Base-by-base conservation (phyloP, 2,888 invertebrate genomes). In the Papilio gigon region DNA sequence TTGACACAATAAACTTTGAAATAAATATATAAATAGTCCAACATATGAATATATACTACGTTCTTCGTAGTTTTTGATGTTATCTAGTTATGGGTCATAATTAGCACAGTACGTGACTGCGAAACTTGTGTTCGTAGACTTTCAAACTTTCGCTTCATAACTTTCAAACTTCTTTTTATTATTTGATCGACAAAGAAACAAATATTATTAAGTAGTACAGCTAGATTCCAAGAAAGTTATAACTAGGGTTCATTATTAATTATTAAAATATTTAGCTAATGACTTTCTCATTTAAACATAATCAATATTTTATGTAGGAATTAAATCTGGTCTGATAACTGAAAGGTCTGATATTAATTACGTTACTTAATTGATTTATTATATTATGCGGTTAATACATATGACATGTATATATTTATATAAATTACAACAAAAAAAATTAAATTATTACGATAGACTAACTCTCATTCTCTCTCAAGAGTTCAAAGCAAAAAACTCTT, bases 121-220 rank as follows among this genome's bases (percentile, higher is more conserved):
- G n/a, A 27, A 14, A 50, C 20, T 22, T 5, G 4, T 1, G 44
- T 44, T 22, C 12, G 6, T 11, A 47, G 4, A 47, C 47, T 47
- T 22, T 25, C 27, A 25, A 27, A 53, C 53, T 53, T 53, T 53
- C 53, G 0, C 14, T n/a, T 44, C 1, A 12, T 47, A 47, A 47
- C 53, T 53, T 27, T 27, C 22, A 22, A 27, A 53, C n/a, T 50
- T 27, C 25, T n/a, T 53, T 53, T 27, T 53, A 47, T 11, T 25
- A 25, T 50, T 44, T 20, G 9, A 44, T 44, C 1, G n/a, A n/a
- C n/a, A n/a, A n/a, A n/a, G n/a, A n/a, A n/a, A n/a, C n/a, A n/a
- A n/a, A n/a, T n/a, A n/a, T 1, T 20, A 42, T 6, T 42, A 1
- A 4, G 6, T 17, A 17, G n/a, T n/a, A n/a, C n/a, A n/a, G n/a